Conservation (phyloP, 2,797 vertebrate genomes). For the Triplophysa yarkandensis region DNA sequence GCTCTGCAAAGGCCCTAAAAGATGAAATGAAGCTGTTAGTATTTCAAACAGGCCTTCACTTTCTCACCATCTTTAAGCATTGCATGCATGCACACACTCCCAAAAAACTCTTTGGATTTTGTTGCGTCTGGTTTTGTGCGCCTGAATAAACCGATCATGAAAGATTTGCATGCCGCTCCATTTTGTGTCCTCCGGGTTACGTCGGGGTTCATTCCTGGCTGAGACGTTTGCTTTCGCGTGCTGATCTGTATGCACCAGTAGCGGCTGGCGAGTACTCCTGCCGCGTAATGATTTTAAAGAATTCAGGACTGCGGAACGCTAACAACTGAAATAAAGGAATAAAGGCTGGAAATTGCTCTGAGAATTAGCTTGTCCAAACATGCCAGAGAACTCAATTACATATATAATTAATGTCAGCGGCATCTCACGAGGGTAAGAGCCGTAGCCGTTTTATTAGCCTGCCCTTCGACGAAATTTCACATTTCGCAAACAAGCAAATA, state of each 20-base stretch:
- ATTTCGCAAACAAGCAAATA: constrained; percentile 60
- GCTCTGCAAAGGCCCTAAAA: constrained; percentile 33
- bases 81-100: not conserved
- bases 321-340: constrained; percentile 72
- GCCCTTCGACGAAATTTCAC: constrained; percentile 70
- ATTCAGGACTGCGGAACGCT: constrained; percentile 53
- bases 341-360: constrained; percentile 71
- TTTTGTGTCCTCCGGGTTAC: constrained; percentile 3
- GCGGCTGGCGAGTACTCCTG: constrained; percentile 4
- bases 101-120: not conserved
- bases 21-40: constrained; percentile 20
- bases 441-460: constrained; percentile 72
- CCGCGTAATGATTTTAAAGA: constrained; percentile 30
- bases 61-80: not conserved
- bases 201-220: not conserved
- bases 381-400: constrained; percentile 75
- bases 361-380: constrained; percentile 77
- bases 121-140: not conserved
- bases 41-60: constrained; percentile 35
- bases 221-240: constrained; percentile 15
- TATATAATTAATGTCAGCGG: constrained; percentile 73
- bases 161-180: not conserved
- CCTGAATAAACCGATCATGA: not conserved
- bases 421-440: constrained; percentile 66
- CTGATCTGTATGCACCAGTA: constrained; percentile 41